Evolutionary conservation across 2,888 invertebrate species (phyloP), one percentile per base, ranked within the genome.

Genomic region (Agrilus mali): DNA sequence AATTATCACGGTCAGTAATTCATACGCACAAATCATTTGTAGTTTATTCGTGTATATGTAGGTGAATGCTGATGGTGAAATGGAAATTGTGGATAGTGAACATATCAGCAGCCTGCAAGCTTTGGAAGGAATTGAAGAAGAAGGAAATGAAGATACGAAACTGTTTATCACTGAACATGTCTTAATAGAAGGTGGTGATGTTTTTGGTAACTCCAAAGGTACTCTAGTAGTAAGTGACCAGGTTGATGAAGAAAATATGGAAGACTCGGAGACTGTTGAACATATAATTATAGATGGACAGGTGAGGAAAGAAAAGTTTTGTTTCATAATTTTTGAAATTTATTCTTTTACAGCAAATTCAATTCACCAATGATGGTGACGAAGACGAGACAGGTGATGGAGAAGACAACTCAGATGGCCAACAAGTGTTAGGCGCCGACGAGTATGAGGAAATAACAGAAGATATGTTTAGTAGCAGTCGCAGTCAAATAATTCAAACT

Each of bases 161-260:
- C 53, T 74, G 42, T 74, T 72, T 51, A 71, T 74, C 14, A 66
- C 72, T 1, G 73, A 73, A 47, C 72, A 72, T 47, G 70, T 73
- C 34, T 64, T 73, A 33, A 68, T 73, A 40, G 70, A 71, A 47
- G 63, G 59, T 10, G 64, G 66, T 4, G 61, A 67, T 35, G 47
- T 53, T 20, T 53, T 54, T 35, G 48, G 46, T 3, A 49, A 53
- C 36, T 47, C 47, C n/a, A 50, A 54, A 41, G 51, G 50, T 8
- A 52, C 53, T 15, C 44, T 55, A 6, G 54, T 54, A 35, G 53
- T 53, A 12, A 48, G 50, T 5, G 52, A 51, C 33, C 47, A 50
- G 2, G 31, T 53, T 20, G 52, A 52, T 34, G 52, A 56, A 13
- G 55, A 59, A 12, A 43, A 50, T 20, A 47, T 46, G 40, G 52